A percentile compares a stretch with the other conserved stretches of the same genome.
These are phyloP conservation scores for Aythya baeri DNA, from an alignment of 2,113 vertebrate genomes.

Conservation along the genomic window DNA sequence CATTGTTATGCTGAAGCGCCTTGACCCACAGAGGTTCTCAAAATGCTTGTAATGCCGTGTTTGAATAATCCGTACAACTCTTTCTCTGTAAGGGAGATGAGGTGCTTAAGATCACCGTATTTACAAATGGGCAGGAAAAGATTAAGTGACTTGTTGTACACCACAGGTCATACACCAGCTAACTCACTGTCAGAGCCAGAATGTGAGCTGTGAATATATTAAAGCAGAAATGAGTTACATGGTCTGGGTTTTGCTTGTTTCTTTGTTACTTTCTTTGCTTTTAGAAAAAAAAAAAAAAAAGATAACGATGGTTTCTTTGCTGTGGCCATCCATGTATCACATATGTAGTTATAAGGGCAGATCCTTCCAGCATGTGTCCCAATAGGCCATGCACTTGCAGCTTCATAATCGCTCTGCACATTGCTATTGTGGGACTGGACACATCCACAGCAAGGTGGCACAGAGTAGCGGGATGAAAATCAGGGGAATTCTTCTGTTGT, in stretches of 20 bases:
- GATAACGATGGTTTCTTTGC: neutral
- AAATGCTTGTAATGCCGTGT: neutral
- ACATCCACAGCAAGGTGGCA: neutral
- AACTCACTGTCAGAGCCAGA: neutral
- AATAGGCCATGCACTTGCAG: neutral
- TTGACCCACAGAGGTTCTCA: neutral
- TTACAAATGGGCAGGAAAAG: neutral
- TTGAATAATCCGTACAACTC: neutral
- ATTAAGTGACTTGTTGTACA: neutral
- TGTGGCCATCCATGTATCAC: neutral
- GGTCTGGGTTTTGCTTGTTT: too few species aligned
- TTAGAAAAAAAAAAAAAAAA: neutral
- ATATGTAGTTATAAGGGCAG: neutral
- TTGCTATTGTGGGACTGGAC: neutral
- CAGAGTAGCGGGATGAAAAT: neutral
- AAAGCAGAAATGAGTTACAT: neutral
- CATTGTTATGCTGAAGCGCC: neutral
- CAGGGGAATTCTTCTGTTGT: neutral
- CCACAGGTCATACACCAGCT: neutral
- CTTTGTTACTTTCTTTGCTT: too few species aligned
- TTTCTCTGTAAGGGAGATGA: neutral
- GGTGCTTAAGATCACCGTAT: neutral
- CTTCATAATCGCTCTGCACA: too few species aligned
- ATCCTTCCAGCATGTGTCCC: neutral
- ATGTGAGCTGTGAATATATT: neutral